Base-by-base conservation (phyloP, 2,888 invertebrate species). In the Mythimna albipuncta region DNA sequence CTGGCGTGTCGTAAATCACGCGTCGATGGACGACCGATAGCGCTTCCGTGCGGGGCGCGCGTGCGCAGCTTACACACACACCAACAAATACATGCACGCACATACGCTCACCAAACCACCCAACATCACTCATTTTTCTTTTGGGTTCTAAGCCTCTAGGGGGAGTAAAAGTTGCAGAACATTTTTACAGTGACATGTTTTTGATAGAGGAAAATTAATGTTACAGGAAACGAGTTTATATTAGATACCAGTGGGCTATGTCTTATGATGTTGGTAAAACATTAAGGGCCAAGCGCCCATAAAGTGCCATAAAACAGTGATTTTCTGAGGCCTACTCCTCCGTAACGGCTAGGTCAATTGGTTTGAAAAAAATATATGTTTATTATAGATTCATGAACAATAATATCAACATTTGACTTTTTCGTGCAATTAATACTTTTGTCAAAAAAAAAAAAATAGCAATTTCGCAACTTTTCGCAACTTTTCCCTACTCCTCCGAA, bases 1-100 rank as follows among this genome's bases (percentile, higher is more conserved):
- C 88, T 89, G 91, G 91, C 87, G 87, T 88, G 89, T 89, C 92
- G 93, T 95, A 95, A 95, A 95, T 95, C 95, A 94, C 89, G 77
- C 75, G 82, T 79, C 91, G 94, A 94, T 95, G 93, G 92, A 91
- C 91, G 92, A 88, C 87, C 88, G 95, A 94, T 94, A 94, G 91
- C 90, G 93, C 92, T 92, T 90, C 92, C 90, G 93, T 91, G 90
- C 79, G 78, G 77, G 76, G 66, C 77, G 87, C 87, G 86, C 87
- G 87, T 85, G 87, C 85, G 82, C 86, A 72, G 70, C 75, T 47
- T 69, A 58, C 13, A n/a, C 41, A 32, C 21, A 61, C 41, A 65
- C 59, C 35, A 57, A 63, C 72, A 9, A n/a, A 72, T 68, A 69
- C 70, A 62, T 62, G 11, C 44, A 59, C 21, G 26, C 26, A 41